Conservation (phyloP, 1,140 invertebrate species). For the Drosophila kanapiae region DNA sequence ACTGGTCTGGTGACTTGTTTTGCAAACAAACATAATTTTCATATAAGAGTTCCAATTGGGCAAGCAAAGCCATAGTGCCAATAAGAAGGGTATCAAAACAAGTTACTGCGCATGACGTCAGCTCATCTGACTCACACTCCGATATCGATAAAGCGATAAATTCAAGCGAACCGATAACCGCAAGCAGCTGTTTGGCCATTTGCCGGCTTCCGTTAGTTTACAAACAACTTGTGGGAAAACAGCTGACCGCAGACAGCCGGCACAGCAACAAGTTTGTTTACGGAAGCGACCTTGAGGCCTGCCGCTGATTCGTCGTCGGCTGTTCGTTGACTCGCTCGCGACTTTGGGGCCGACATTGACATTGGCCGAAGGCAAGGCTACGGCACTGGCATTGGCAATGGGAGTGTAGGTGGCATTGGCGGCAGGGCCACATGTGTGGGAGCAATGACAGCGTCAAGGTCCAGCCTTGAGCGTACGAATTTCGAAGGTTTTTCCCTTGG, state of each 20-base stretch:
- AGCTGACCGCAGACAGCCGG: slow-evolving; percentile 18
- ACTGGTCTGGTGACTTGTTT: neutral
- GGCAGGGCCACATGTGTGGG: slow-evolving; percentile 60
- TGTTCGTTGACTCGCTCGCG: slow-evolving; percentile 62
- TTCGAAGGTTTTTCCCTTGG: slow-evolving; percentile 77
- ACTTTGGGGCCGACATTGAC: slow-evolving; percentile 65
- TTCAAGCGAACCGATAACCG: neutral
- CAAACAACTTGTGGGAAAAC: slow-evolving; percentile 33
- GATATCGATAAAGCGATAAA: slow-evolving; percentile 17
- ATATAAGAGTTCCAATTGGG: neutral
- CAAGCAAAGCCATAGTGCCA: neutral
- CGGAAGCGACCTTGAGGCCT: slow-evolving; percentile 70
- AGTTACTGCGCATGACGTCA: slow-evolving; percentile 64
- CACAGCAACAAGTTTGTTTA: slow-evolving; percentile 51
- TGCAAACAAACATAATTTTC: neutral
- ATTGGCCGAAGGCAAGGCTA: slow-evolving; percentile 40
- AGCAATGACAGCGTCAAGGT: slow-evolving; percentile 74
- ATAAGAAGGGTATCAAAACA: slow-evolving; percentile 8
- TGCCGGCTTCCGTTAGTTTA: slow-evolving; percentile 49
- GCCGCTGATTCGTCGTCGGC: slow-evolving; percentile 41
- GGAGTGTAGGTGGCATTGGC: slow-evolving; percentile 36
- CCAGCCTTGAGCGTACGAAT: slow-evolving; percentile 72
- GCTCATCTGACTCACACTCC: slow-evolving; percentile 48
- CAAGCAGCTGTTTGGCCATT: slow-evolving; percentile 22
- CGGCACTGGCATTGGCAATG: slow-evolving; percentile 19